Base-by-base conservation (phyloP, 1,140 invertebrate species). In the Drosophila nebulosa region DNA sequence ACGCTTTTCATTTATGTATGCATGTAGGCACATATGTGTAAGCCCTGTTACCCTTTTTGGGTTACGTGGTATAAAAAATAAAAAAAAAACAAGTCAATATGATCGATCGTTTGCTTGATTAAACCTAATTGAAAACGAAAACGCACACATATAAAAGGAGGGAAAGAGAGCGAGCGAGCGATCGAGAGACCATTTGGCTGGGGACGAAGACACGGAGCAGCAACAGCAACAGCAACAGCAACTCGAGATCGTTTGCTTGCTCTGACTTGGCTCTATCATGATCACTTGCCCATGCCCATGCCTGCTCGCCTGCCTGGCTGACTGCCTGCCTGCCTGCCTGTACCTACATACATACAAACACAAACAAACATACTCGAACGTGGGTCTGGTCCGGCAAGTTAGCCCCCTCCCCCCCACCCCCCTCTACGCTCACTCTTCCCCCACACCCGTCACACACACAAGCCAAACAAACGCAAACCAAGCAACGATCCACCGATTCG, bases 81-180 rank as follows among this genome's bases (percentile, higher is more conserved):
- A 86, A 46, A 21, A 21, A 36, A 75, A 74, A 65, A 86, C 83
- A 85, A 86, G 81, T 86, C 83, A 88, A 86, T 86, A 86, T 88
- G 81, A 86, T 86, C 81, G 81, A 86, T 86, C 83, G 81, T 81
- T 86, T 81, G 83, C 74, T 81, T 86, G 81, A 86, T 86, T 86
- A 86, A 86, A 86, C 83, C 81, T 86, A 86, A 86, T 86, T 86
- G 81, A 86, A 88, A 86, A 78, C 81, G 81, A 86, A 85, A 86
- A 81, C 86, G 81, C 83, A 66, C 75, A 78, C 36, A 55, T 64
- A 74, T 55, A 74, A 10, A 10, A 12, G 10, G 30, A 12, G 30
- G 10, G 30, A 9, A 9, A 32, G 10, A 32, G 30, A 32, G 30
- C 10, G 30, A 12, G 30, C 10, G 30, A 7, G 30, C 10, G 30